Evolutionary conservation across 1,140 invertebrate species (phyloP), one percentile per base, ranked within the genome.

Genomic region (Camponotus floridanus): DNA sequence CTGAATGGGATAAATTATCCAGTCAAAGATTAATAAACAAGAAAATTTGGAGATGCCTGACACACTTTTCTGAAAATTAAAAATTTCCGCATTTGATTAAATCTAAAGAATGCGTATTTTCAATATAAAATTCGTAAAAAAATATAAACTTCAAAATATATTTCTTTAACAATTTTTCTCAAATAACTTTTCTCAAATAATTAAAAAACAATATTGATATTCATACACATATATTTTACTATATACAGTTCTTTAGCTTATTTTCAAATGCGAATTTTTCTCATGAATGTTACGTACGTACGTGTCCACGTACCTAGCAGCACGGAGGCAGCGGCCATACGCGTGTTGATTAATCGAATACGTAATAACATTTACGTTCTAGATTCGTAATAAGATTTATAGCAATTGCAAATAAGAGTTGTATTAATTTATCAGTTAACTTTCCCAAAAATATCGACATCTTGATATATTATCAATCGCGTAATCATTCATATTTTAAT

Each of bases 241-340:
- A 7, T 7, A n/a, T 3, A 21, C 2, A 42, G 15, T 59, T 18
- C 45, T 55, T 8, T 61, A 59, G 39, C 70, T 83, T 64, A 65
- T 3, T 45, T n/a, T 26, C 39, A 65, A 55, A 31, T 42, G 74
- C 64, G 68, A 6, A 57, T 33, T 80, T 64, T 80, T 57, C 59
- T 86, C 45, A 65, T 39, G 45, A 33, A 51, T 51, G 11, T 85
- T 88, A 89, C 85, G 88, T 89, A 89, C 87, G 81, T 89, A 88
- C 45, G 36, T 85, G 81, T 85, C 73, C 81, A 78, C 70, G 88
- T 76, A 83, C 42, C 39, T 83, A 83, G 39, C 68, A 73, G 86
- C 86, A 89, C 80, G 73, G 71, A 74, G 65, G 67, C 78, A 88
- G 79, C 70, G 88, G 81, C 88, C 78, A 61, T 88, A 87, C 85